Evolutionary conservation across 2,113 vertebrate genomes (phyloP), one percentile per base, ranked within the genome.

Genomic region (Pitta sordida): DNA sequence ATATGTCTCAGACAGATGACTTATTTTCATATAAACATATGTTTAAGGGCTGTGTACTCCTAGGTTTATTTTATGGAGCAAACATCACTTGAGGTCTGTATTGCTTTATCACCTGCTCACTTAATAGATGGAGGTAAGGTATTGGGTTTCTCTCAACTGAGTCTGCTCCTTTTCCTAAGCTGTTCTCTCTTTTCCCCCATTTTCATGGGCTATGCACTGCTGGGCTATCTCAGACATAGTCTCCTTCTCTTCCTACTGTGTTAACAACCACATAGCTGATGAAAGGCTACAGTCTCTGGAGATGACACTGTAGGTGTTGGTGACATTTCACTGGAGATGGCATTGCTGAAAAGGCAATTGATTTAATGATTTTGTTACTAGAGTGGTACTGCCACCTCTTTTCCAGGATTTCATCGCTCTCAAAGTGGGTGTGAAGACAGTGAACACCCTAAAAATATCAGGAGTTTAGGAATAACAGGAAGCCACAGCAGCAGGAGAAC

Each of bases 361-460:
- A 90, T 91, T 85, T 90, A 93, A 90, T 13, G 59, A 77, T 93
- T 88, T 94, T 3, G 3, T 63, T 94, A 90, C 48, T 43, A 29
- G 55, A 77, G 48, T 15, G 26, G 53, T 4, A 7, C 73, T 93
- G 77, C 70, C 36, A 43, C 82, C 36, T 13, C 46, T 83, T 87
- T 82, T 48, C n/a, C 48, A 30, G 46, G 59, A 73, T 37, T 77
- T 91, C 62, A 63, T 92, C 46, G 6, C 27, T 77, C 46, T 67
- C 68, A 23, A 85, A 77, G 51, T 44, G 75, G 30, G 55, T 80
- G 68, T 58, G 82, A 83, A 91, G 64, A 29, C 27, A 88, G 76
- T 27, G 46, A 48, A n/a, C 18, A 62, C 11, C 52, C 83, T 81
- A 93, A 93, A 95, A 96, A 80, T 91, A 94, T 7, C 3, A 0